Conservation (phyloP, 2,888 invertebrate genomes). For the Oscheius sp. region DNA sequence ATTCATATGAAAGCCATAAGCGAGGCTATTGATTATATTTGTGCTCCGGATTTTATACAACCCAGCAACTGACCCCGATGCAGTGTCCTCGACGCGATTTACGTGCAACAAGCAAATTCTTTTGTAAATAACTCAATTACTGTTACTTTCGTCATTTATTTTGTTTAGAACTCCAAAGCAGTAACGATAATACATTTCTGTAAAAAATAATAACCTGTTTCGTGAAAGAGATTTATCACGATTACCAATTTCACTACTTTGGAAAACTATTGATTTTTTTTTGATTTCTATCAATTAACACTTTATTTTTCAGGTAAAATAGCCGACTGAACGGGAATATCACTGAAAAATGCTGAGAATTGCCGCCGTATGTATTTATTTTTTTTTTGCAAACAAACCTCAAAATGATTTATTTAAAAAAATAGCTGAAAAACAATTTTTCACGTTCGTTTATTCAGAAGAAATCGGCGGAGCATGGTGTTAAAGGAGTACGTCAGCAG, state of each 20-base stretch:
- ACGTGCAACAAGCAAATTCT: constrained; percentile 5
- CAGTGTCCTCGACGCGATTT: neutral
- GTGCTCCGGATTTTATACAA: no score
- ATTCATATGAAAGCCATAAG: neutral
- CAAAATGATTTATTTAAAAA: neutral
- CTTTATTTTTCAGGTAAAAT: neutral
- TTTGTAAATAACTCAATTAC: constrained; percentile 3
- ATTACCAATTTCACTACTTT: no score
- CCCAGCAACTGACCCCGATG: constrained; percentile 9
- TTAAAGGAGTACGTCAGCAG: constrained; percentile 45
- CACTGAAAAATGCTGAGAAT: constrained; percentile 12
- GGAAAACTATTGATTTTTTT: neutral
- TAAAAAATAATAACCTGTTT: no score
- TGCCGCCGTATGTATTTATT: constrained; percentile 6
- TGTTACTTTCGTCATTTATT: neutral
- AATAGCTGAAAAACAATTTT: neutral
- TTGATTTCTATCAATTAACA: neutral
- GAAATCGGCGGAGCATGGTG: constrained; percentile 41
- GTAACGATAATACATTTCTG: neutral
- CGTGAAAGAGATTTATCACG: no score
- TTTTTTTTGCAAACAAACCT: neutral
- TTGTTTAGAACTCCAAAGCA: neutral
- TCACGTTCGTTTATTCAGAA: no score
- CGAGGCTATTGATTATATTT: no score
- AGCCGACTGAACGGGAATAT: neutral